Percentiles rank a stretch among this genome's conserved stretches.
These are phyloP conservation scores for Dicerorhinus sumatrensis DNA, from an alignment of 2,113 vertebrate genomes.

Conservation along the genomic window DNA sequence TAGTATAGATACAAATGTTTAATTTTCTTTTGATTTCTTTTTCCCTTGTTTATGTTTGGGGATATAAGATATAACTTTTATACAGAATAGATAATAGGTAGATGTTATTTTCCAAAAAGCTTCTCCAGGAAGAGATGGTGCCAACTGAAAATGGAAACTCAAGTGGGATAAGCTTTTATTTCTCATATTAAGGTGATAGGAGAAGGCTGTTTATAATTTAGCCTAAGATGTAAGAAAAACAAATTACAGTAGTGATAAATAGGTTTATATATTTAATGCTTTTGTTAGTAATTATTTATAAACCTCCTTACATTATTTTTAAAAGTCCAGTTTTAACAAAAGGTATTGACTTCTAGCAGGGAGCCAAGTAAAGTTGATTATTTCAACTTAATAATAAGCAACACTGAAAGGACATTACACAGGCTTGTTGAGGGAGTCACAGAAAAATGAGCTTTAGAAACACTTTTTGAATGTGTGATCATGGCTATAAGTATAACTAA, in stretches of 20 bases:
- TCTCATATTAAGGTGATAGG: neutral
- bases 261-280: neutral
- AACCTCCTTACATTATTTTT: slow-evolving; percentile 31
- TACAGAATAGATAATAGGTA: neutral
- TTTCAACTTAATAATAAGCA: slow-evolving; percentile 58
- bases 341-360: slow-evolving; percentile 36
- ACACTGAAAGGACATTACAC: slow-evolving; percentile 50
- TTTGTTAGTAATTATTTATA: slow-evolving; percentile 60
- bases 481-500: slow-evolving; percentile 57
- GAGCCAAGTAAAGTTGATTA: slow-evolving; percentile 60
- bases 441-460: slow-evolving; percentile 64
- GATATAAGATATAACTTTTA: neutral
- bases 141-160: neutral
- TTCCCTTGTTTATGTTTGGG: neutral
- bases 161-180: neutral
- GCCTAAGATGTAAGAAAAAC: neutral
- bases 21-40: slow-evolving; percentile 10
- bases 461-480: slow-evolving; percentile 64
- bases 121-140: neutral
- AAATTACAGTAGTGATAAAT: slow-evolving; percentile 23
- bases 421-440: neutral
- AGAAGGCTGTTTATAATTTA: slow-evolving; percentile 35
- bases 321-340: slow-evolving; percentile 21
- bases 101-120: neutral
- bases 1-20: neutral